Evolutionary conservation across 2,797 vertebrate genomes (phyloP).

Genomic region (Carcharodon carcharias): DNA sequence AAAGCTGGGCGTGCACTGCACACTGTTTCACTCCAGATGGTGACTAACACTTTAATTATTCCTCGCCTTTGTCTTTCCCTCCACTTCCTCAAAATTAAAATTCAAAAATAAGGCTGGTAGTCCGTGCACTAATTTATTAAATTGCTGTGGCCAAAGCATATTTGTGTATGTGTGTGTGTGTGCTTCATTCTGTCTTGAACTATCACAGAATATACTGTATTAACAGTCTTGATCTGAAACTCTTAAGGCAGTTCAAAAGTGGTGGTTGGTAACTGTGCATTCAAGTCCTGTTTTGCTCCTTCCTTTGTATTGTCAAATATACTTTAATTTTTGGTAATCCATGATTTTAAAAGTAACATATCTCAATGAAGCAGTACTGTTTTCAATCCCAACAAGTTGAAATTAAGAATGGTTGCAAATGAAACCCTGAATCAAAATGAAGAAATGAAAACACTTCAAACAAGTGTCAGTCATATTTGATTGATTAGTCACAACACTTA

Average conservation of each 20-base stretch:
- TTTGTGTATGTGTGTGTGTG: not conserved
- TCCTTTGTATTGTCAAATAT: not conserved
- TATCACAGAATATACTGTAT: not conserved
- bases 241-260: not conserved
- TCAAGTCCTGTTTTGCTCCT: not conserved
- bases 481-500: not conserved
- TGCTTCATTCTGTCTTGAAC: not conserved
- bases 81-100: not conserved
- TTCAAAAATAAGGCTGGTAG: not conserved
- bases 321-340: not conserved
- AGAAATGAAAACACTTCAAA: not conserved
- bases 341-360: not conserved
- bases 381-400: not conserved
- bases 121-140: not conserved
- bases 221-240: not conserved
- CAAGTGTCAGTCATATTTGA: not conserved
- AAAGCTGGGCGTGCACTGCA: not conserved
- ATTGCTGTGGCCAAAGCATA: not conserved
- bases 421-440: not conserved
- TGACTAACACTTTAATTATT: not conserved
- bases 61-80: not conserved
- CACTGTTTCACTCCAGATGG: not conserved
- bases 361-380: not conserved
- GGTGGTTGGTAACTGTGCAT: not conserved
- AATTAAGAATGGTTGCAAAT: not conserved